Conservation (phyloP, 2,113 vertebrate species). For the Ptyas mucosa region DNA sequence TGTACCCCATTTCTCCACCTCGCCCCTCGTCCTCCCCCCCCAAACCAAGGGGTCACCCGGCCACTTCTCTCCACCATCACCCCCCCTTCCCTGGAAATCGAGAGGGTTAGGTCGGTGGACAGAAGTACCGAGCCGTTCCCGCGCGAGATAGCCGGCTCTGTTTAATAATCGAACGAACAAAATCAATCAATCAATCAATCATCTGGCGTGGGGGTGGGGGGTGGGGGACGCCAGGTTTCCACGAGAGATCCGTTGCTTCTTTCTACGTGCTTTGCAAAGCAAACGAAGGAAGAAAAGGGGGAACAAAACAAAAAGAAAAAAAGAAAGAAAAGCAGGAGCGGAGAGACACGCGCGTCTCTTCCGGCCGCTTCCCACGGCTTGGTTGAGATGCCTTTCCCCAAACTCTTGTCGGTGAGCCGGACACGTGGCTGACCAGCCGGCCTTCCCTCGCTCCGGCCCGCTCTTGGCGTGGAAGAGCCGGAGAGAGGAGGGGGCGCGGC, state of each 20-base stretch:
- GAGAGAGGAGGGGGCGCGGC: constrained; percentile 62
- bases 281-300: not conserved
- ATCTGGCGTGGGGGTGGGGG: constrained; percentile 27
- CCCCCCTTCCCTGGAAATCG: constrained; percentile 65
- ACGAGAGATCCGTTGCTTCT: constrained; percentile 67
- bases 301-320: too few species aligned
- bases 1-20: not conserved
- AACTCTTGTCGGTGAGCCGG: constrained; percentile 47
- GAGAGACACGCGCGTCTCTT: not conserved
- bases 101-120: constrained; percentile 67
- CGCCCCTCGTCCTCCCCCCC: not conserved
- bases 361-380: accelerated
- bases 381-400: constrained; percentile 12
- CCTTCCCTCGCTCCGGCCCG: constrained; percentile 32
- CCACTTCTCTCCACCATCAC: constrained; percentile 52
- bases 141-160: constrained; percentile 31
- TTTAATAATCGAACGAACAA: too few species aligned
- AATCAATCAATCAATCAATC: too few species aligned
- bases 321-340: too few species aligned
- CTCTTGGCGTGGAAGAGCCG: constrained; percentile 59
- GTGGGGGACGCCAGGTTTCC: constrained; percentile 65
- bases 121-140: constrained; percentile 73
- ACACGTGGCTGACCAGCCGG: constrained; percentile 36
- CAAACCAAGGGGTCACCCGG: too few species aligned
- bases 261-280: constrained; percentile 64